phyloP scores from a whole-genome alignment of 2,113 vertebrate genomes.

The Nerophis ophidion region DNA sequence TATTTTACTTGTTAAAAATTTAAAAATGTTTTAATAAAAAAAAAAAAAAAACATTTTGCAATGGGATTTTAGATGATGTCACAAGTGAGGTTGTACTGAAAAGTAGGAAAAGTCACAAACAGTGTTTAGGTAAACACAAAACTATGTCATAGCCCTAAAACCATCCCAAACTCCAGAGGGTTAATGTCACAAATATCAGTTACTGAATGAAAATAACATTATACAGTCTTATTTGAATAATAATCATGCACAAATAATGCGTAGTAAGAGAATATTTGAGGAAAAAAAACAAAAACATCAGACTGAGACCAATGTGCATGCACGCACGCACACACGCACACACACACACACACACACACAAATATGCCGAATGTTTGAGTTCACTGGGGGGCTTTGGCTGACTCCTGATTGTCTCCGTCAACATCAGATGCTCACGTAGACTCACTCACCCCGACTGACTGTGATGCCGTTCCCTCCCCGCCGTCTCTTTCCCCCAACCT shows the following conservation, averaged over 20 bases:
- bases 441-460: conserved; percentile 21
- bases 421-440: conserved; percentile 57
- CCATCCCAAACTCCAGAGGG: too few relatives aligned
- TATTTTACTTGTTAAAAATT: too few relatives aligned
- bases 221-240: too few relatives aligned
- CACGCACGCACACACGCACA: conserved; percentile 17
- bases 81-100: too few relatives aligned
- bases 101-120: too few relatives aligned
- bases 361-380: conserved; percentile 32
- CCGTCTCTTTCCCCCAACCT: conserved; percentile 22
- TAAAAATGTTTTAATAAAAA: too few relatives aligned
- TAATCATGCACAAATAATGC: neutral
- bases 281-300: neutral
- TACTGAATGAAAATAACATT: too few relatives aligned
- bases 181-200: too few relatives aligned
- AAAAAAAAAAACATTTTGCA: too few relatives aligned
- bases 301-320: neutral
- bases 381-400: conserved; percentile 70
- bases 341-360: conserved; percentile 17
- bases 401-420: conserved; percentile 60
- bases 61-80: too few relatives aligned
- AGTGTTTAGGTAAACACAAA: too few relatives aligned
- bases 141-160: too few relatives aligned
- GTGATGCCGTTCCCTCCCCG: conserved; percentile 50
- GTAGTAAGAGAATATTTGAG: conserved; percentile 1